phyloP scores from a whole-genome alignment of 2,888 invertebrate species.

The Leucoma salicis region DNA sequence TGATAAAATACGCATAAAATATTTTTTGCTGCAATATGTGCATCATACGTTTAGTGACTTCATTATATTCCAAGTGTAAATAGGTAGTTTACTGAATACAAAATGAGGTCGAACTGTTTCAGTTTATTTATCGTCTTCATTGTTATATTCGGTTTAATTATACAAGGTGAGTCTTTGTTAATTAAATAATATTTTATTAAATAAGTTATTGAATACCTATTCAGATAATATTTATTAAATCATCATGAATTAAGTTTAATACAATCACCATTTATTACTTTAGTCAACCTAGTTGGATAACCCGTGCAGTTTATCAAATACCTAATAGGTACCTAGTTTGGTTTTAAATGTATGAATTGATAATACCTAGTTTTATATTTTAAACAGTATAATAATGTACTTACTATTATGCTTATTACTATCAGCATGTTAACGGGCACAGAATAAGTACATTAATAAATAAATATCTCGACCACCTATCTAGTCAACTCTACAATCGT shows the following conservation, averaged over 20 bases:
- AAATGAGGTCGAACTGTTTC: conserved; percentile 23
- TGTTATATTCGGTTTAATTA: conserved; percentile 23
- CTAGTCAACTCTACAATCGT: too few relatives aligned
- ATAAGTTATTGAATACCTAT: not conserved
- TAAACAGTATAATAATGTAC: too few relatives aligned
- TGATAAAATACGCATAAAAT: conserved; percentile 15
- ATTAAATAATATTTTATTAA: not conserved
- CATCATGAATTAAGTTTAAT: not conserved
- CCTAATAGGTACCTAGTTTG: too few relatives aligned
- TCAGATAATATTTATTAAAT: not conserved
- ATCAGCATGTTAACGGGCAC: too few relatives aligned
- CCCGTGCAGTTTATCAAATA: too few relatives aligned
- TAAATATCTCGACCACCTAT: too few relatives aligned
- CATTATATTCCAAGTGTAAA: not conserved
- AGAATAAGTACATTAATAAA: too few relatives aligned
- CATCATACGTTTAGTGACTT: conserved; percentile 8
- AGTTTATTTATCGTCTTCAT: conserved; percentile 19
- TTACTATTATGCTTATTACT: too few relatives aligned
- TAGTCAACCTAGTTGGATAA: too few relatives aligned
- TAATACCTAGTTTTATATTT: too few relatives aligned
- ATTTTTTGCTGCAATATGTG: conserved; percentile 14
- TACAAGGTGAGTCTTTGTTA: conserved; percentile 30
- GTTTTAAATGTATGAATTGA: too few relatives aligned
- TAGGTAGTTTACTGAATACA: conserved; percentile 5
- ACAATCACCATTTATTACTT: too few relatives aligned